These are phyloP conservation scores for Branchinecta lynchi DNA, from an alignment of 1,140 invertebrate species.

Conservation along the genomic window DNA sequence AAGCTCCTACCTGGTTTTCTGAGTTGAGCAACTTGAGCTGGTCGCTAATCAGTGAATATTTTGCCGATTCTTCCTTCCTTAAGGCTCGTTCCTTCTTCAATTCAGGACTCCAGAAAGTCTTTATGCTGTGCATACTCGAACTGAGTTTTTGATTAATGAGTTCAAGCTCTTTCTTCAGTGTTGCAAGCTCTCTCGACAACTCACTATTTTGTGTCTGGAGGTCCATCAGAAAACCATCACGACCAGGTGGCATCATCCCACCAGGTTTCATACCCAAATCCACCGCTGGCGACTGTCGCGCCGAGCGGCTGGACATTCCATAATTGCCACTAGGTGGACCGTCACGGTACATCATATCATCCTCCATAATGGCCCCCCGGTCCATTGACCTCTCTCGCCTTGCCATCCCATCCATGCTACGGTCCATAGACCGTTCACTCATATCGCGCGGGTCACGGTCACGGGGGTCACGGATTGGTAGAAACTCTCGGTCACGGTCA, in stretches of 20 bases:
- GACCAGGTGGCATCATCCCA: slow-evolving; percentile 18
- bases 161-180: slow-evolving; percentile 89
- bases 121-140: slow-evolving; percentile 98
- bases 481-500: slow-evolving; percentile 56
- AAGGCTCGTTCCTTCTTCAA: slow-evolving; percentile 92
- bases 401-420: slow-evolving; percentile 27
- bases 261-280: slow-evolving; percentile 33
- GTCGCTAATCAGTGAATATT: slow-evolving; percentile 91
- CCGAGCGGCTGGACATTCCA: slow-evolving; percentile 33
- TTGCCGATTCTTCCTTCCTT: slow-evolving; percentile 92
- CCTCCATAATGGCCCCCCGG: slow-evolving; percentile 28
- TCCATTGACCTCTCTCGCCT: slow-evolving; percentile 42
- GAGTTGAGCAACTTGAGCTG: slow-evolving; percentile 89
- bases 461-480: slow-evolving; percentile 54
- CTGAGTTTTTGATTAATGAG: slow-evolving; percentile 93
- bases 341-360: slow-evolving; percentile 22
- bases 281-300: slow-evolving; percentile 55
- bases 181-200: slow-evolving; percentile 86
- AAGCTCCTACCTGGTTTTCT: slow-evolving; percentile 92
- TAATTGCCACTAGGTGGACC: slow-evolving; percentile 26
- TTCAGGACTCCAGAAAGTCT: slow-evolving; percentile 99
- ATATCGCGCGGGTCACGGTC: slow-evolving; percentile 32
- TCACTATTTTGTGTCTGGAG: slow-evolving; percentile 88
- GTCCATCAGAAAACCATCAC: slow-evolving; percentile 61
- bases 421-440: slow-evolving; percentile 38